Conservation (phyloP, 2,113 vertebrate species). For the Fulmarus glacialis region DNA sequence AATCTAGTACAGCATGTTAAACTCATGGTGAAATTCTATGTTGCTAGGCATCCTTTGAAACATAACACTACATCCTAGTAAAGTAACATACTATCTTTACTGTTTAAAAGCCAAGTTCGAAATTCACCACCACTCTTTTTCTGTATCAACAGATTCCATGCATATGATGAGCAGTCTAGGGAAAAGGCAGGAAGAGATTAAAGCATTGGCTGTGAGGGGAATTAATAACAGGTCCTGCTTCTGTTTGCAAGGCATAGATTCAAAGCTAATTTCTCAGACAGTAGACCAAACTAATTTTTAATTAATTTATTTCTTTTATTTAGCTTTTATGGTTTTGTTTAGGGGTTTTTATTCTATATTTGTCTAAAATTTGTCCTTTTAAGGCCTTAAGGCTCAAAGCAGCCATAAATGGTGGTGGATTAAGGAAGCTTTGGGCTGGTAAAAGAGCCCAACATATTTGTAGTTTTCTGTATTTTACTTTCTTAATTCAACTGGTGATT, state of each 20-base stretch:
- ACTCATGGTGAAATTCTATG: not conserved
- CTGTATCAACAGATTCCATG: constrained; percentile 2
- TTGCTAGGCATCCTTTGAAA: constrained; percentile 60
- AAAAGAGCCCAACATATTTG: not conserved
- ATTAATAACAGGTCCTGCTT: constrained; percentile 41
- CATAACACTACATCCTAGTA: not conserved
- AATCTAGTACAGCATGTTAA: constrained; percentile 27
- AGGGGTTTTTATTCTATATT: not conserved
- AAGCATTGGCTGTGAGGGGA: not conserved
- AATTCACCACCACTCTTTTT: constrained; percentile 43
- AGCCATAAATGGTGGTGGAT: not conserved
- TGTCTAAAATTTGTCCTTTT: not conserved
- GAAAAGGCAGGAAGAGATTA: constrained; percentile 53
- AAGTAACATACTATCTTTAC: constrained; percentile 13
- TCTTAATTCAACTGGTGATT: not conserved
- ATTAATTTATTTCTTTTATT: not conserved
- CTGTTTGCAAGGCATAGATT: not conserved
- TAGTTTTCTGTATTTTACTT: not conserved
- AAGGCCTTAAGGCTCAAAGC: not conserved
- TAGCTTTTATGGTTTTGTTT: not conserved
- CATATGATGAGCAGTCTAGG: constrained; percentile 18
- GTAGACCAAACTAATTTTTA: not conserved
- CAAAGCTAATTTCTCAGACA: constrained; percentile 11
- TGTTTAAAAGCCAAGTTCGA: constrained; percentile 13
- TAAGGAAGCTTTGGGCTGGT: not conserved